These are phyloP conservation scores for Hemiscyllium ocellatum DNA, from an alignment of 2,113 vertebrate species.

Conservation along the genomic window DNA sequence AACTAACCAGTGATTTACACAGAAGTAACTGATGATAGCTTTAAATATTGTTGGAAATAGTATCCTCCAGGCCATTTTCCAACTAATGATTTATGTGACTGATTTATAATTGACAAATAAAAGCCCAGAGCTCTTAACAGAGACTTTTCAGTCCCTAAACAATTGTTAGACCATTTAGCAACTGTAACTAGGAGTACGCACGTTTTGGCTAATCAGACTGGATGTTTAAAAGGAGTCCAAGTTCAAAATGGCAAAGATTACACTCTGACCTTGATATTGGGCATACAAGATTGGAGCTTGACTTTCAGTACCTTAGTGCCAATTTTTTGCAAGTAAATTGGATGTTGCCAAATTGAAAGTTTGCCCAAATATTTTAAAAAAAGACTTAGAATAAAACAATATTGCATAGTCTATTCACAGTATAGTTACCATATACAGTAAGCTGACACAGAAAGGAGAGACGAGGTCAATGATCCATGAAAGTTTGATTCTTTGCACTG, in stretches of 20 bases:
- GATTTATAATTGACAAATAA: not conserved
- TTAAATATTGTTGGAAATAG: not conserved
- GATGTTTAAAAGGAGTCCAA: not conserved
- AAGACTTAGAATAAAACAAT: not conserved
- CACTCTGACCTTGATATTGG: not conserved
- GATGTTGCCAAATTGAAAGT: not conserved
- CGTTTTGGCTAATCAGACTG: not conserved
- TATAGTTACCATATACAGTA: not conserved
- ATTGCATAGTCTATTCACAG: not conserved
- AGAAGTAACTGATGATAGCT: not conserved
- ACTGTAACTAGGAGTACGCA: too few relatives aligned
- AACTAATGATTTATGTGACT: not conserved
- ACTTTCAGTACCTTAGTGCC: not conserved
- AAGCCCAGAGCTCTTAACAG: not conserved
- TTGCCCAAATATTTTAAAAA: not conserved
- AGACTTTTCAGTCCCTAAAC: not conserved
- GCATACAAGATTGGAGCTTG: not conserved
- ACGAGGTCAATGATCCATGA: not conserved
- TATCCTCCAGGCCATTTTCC: not conserved
- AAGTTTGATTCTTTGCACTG: not conserved
- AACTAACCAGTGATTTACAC: not conserved
- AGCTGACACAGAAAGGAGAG: not conserved
- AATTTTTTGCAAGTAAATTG: not conserved
- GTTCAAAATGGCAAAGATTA: not conserved
- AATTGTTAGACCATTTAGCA: not conserved